Conservation (phyloP, 2,888 invertebrate genomes). For the Nematopogon swammerdamellus region DNA sequence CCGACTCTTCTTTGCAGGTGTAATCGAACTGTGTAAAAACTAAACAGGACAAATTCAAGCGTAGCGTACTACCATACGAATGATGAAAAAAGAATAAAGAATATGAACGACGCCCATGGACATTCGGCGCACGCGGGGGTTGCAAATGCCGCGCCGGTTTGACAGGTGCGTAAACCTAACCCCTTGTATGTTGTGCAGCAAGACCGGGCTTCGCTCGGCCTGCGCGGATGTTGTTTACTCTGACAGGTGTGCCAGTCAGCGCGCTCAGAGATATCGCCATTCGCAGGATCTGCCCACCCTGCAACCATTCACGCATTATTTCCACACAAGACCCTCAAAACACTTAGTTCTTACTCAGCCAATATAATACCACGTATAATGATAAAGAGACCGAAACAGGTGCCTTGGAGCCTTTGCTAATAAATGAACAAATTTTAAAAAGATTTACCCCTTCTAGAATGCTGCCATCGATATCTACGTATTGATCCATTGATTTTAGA, state of each 20-base stretch:
- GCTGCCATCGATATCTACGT: slow-evolving; percentile 72
- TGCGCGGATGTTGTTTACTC: slow-evolving; percentile 76
- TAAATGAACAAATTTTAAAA: slow-evolving; percentile 3
- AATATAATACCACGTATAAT: slow-evolving; percentile 1
- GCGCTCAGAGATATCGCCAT: slow-evolving; percentile 78
- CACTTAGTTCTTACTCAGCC: neutral
- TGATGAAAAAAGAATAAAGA: too few species aligned
- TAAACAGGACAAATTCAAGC: neutral
- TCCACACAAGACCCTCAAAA: neutral
- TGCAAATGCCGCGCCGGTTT: too few species aligned
- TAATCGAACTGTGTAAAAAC: too few species aligned
- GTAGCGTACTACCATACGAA: too few species aligned
- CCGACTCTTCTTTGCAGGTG: too few species aligned
- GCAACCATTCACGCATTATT: slow-evolving; percentile 13
- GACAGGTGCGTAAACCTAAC: slow-evolving; percentile 31
- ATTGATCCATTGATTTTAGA: slow-evolving; percentile 16
- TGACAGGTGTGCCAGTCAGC: slow-evolving; percentile 67
- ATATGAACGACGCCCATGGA: neutral
- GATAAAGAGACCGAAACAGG: too few species aligned
- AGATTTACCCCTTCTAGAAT: slow-evolving; percentile 72
- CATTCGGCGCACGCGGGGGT: too few species aligned
- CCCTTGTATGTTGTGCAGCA: slow-evolving; percentile 77
- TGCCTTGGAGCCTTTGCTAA: neutral
- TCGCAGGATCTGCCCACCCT: slow-evolving; percentile 91
- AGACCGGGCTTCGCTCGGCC: slow-evolving; percentile 80